Percentiles rank a stretch among this genome's conserved stretches.
Evolutionary conservation across 1,140 invertebrate genomes (phyloP).

Genomic region (Monochamus saltuarius): DNA sequence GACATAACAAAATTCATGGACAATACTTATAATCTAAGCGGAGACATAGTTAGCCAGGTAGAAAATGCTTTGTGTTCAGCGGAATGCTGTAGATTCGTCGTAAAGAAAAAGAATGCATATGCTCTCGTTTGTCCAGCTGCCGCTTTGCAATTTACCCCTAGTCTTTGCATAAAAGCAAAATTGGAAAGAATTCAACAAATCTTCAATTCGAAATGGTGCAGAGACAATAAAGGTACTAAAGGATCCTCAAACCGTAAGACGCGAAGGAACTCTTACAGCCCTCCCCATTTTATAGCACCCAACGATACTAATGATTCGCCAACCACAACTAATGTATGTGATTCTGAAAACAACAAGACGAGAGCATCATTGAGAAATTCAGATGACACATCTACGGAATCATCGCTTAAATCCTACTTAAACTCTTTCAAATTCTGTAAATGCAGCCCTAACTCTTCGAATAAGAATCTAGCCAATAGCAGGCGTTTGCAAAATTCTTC

Average conservation of each 20-base stretch:
- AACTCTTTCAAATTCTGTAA: no score
- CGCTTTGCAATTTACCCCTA: slow-evolving; percentile 22
- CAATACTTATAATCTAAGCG: slow-evolving; percentile 14
- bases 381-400: no score
- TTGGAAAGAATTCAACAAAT: slow-evolving; percentile 24
- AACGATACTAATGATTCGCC: not conserved
- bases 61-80: slow-evolving; percentile 23
- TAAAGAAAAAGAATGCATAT: slow-evolving; percentile 24
- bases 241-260: not conserved
- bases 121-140: slow-evolving; percentile 29
- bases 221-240: not conserved
- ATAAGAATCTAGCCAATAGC: no score
- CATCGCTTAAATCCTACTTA: no score
- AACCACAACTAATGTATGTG: not conserved
- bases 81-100: slow-evolving; percentile 17
- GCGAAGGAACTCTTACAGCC: not conserved
- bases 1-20: slow-evolving; percentile 31
- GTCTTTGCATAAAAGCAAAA: slow-evolving; percentile 24
- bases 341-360: not conserved
- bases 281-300: not conserved
- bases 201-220: slow-evolving; percentile 1
- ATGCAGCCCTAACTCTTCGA: no score
- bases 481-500: no score
- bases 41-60: slow-evolving; percentile 29
- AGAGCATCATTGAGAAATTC: not conserved